Conservation (phyloP, 2,888 invertebrate species). For the Eristalinus aeneus region DNA sequence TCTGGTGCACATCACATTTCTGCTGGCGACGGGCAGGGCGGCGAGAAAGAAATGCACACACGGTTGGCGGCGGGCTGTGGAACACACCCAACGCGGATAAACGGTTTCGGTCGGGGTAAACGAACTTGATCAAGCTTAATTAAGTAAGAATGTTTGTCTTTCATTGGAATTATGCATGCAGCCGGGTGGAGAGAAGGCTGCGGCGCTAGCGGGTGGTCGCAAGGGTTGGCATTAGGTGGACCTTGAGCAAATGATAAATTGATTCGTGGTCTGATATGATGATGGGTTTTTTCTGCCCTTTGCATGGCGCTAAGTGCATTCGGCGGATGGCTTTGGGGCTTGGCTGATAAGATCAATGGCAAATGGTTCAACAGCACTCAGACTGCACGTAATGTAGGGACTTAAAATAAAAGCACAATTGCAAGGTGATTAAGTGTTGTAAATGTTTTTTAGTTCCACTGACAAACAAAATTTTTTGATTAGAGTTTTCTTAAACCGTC, state of each 20-base stretch:
- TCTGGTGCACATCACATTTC: slow-evolving; percentile 33
- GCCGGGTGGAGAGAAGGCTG: neutral
- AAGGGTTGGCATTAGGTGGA: neutral
- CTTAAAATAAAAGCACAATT: neutral
- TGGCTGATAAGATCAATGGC: neutral
- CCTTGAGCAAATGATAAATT: slow-evolving; percentile 58
- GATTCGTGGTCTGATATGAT: slow-evolving; percentile 24
- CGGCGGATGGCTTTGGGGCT: slow-evolving; percentile 1
- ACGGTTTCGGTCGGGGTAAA: slow-evolving; percentile 64
- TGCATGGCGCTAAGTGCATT: slow-evolving; percentile 12
- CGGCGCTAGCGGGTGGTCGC: neutral
- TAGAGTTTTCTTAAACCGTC: too few species aligned
- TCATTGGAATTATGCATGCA: slow-evolving; percentile 63
- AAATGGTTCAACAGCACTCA: neutral
- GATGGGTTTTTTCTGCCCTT: slow-evolving; percentile 25
- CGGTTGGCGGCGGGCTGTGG: slow-evolving; percentile 13
- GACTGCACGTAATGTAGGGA: neutral
- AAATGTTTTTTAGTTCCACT: too few species aligned
- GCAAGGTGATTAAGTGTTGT: too few species aligned
- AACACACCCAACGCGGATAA: slow-evolving; percentile 65
- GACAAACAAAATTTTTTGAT: too few species aligned
- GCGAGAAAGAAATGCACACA: slow-evolving; percentile 15
- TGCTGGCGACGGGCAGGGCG: slow-evolving; percentile 12
- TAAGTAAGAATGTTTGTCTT: slow-evolving; percentile 68
- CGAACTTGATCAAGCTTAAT: slow-evolving; percentile 69